phyloP scores from a whole-genome alignment of 2,113 vertebrate genomes.

The human region GRCh38 chr12:3760501-3761000 shows the following conservation, averaged over 20 bases:
- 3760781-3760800: neutral
- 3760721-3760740: neutral
- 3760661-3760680: neutral
- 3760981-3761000: neutral
- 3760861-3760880: neutral
- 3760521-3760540: neutral
- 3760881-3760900: too few relatives aligned
- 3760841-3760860: neutral
- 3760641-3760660: neutral
- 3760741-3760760: neutral
- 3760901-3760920: neutral
- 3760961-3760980: neutral
- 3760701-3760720: slow-evolving; percentile 20
- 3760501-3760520: neutral
- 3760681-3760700: neutral
- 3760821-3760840: neutral
- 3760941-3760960: neutral
- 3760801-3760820: neutral
- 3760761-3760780: neutral
- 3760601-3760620: neutral
- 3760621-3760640: neutral
- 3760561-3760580: neutral
- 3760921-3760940: neutral
- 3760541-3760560: neutral
- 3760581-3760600: neutral